phyloP scores from a whole-genome alignment of 2,797 vertebrate genomes.

The Tenualosa thibaudeaui region DNA sequence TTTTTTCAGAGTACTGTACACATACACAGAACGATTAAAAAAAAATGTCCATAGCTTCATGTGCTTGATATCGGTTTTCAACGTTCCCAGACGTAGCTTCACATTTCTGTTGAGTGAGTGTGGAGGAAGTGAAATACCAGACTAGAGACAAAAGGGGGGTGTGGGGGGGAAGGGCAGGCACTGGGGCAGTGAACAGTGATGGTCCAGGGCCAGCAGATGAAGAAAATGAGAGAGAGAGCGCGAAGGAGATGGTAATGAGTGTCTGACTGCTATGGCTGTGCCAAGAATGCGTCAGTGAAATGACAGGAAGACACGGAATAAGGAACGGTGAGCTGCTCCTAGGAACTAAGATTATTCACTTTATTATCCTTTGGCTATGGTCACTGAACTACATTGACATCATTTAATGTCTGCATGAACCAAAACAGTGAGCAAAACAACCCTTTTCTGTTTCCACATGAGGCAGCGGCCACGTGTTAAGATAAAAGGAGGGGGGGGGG shows the following conservation, averaged over 20 bases:
- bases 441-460: background rate
- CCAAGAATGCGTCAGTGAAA: slow-evolving; percentile 34
- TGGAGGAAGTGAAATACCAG: slow-evolving; percentile 28
- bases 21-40: slow-evolving; percentile 68
- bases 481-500: background rate
- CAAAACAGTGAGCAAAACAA: background rate
- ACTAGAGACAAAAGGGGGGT: background rate
- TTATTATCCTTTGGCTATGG: background rate
- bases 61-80: slow-evolving; percentile 70
- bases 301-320: background rate
- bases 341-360: background rate
- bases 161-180: too few species aligned
- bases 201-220: background rate
- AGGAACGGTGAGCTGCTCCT: background rate
- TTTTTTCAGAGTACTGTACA: slow-evolving; percentile 84
- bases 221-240: slow-evolving; percentile 10
- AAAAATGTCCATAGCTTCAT: slow-evolving; percentile 75
- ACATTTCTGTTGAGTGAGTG: slow-evolving; percentile 71
- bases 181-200: background rate
- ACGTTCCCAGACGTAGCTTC: slow-evolving; percentile 73
- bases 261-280: slow-evolving; percentile 46
- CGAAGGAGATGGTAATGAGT: slow-evolving; percentile 31
- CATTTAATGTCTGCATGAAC: background rate
- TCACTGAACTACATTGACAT: background rate
- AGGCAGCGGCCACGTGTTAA: background rate